Conservation (phyloP, 2,113 vertebrate genomes). For the Dascyllus trimaculatus region DNA sequence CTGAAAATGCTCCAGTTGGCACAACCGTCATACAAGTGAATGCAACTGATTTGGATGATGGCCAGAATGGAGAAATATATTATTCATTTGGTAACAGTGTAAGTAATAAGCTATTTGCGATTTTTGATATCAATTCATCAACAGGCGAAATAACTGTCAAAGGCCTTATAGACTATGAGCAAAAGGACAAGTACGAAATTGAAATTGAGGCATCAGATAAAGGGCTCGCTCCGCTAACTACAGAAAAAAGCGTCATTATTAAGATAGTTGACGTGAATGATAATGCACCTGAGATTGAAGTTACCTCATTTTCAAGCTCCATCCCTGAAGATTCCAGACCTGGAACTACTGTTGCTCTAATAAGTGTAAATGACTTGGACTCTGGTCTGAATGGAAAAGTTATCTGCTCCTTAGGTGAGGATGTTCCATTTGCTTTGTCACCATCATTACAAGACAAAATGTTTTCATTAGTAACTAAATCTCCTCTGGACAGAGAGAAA, state of each 20-base stretch:
- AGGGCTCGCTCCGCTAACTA: background rate
- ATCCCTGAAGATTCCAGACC: slow-evolving; percentile 42
- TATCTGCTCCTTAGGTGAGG: slow-evolving; percentile 44
- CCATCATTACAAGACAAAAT: slow-evolving; percentile 61
- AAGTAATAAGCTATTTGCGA: slow-evolving; percentile 1
- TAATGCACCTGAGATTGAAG: slow-evolving; percentile 41
- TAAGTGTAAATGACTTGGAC: slow-evolving; percentile 57
- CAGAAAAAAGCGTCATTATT: slow-evolving; percentile 32
- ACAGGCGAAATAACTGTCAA: slow-evolving; percentile 77
- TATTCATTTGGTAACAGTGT: slow-evolving; percentile 74
- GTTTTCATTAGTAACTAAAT: slow-evolving; percentile 66
- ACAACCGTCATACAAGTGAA: slow-evolving; percentile 74
- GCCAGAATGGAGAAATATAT: slow-evolving; percentile 69
- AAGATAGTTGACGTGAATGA: slow-evolving; percentile 53
- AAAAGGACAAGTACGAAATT: slow-evolving; percentile 71
- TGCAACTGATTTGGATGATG: slow-evolving; percentile 79
- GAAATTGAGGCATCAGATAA: slow-evolving; percentile 79
- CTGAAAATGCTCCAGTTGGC: slow-evolving; percentile 58
- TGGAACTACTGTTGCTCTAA: slow-evolving; percentile 55
- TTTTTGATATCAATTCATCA: slow-evolving; percentile 66
- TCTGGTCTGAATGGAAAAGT: slow-evolving; percentile 65
- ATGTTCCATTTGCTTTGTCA: slow-evolving; percentile 51
- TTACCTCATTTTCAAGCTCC: slow-evolving; percentile 21
- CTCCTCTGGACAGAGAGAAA: slow-evolving; percentile 70
- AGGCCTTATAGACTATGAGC: slow-evolving; percentile 72